These are phyloP conservation scores for Streptopelia turtur DNA, from an alignment of 2,797 vertebrate species.

Conservation along the genomic window DNA sequence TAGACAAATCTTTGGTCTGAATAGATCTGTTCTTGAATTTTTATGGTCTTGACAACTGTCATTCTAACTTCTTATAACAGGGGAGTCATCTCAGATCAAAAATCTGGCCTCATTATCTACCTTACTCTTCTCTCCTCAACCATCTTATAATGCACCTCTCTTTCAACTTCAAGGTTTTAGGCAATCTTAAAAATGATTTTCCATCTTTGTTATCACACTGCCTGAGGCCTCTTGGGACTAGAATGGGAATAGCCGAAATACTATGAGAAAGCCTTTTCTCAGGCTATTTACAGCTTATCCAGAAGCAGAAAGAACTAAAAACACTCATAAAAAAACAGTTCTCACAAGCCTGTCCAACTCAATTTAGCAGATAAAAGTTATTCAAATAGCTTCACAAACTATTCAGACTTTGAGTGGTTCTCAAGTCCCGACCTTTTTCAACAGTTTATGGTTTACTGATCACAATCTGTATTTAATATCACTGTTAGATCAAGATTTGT, in stretches of 20 bases:
- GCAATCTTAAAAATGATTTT: background rate
- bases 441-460: background rate
- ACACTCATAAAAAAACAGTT: background rate
- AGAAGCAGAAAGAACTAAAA: slow-evolving; percentile 43
- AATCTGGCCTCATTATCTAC: background rate
- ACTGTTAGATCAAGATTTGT: background rate
- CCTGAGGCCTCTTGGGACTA: background rate
- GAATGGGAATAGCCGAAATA: background rate
- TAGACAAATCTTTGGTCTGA: background rate
- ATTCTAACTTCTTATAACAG: background rate
- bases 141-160: background rate
- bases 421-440: background rate
- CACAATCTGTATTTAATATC: background rate
- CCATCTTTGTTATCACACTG: slow-evolving; percentile 18
- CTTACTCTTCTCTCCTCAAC: background rate
- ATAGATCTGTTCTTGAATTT: background rate
- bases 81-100: background rate
- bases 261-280: slow-evolving; percentile 46
- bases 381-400: background rate
- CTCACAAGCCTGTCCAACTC: slow-evolving; percentile 24
- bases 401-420: background rate
- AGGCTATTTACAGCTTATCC: slow-evolving; percentile 55
- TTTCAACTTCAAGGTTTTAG: background rate
- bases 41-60: background rate
- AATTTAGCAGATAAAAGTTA: background rate